A percentile compares a stretch with the other conserved stretches of the same genome.
Evolutionary conservation across 1,140 invertebrate species (phyloP).

Genomic region (Cephus cinctus): DNA sequence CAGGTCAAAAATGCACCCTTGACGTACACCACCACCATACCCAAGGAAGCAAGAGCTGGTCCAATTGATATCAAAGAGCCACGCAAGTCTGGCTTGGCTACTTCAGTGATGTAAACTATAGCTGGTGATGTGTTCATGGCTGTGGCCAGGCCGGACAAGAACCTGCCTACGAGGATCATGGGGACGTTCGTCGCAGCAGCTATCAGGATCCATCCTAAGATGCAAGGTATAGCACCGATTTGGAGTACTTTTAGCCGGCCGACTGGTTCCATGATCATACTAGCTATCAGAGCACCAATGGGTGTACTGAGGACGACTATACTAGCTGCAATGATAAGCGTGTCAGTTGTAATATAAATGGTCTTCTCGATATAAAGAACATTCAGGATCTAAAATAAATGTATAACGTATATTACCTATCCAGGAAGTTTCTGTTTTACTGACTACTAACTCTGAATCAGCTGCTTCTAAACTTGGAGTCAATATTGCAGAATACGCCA

Average conservation of each 20-base stretch:
- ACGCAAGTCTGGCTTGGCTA: constrained; percentile 59
- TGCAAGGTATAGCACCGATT: constrained; percentile 61
- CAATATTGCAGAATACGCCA: constrained; percentile 61
- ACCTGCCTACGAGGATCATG: constrained; percentile 61
- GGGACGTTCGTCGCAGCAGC: constrained; percentile 51
- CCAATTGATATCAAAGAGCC: constrained; percentile 59
- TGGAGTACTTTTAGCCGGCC: constrained; percentile 65
- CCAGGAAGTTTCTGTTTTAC: constrained; percentile 54
- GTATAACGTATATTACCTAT: constrained; percentile 42
- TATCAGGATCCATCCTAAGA: constrained; percentile 65
- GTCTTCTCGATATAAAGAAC: neutral
- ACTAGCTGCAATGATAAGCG: constrained; percentile 54
- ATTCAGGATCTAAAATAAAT: neutral
- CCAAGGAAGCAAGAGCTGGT: constrained; percentile 58
- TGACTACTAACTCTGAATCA: constrained; percentile 45
- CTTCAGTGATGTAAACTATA: constrained; percentile 65
- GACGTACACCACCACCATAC: constrained; percentile 60
- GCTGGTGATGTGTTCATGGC: constrained; percentile 61
- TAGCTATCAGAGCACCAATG: constrained; percentile 55
- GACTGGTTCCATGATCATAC: constrained; percentile 63
- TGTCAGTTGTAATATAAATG: no score
- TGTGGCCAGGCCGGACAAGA: constrained; percentile 63
- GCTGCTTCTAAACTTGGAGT: constrained; percentile 54
- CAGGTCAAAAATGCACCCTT: constrained; percentile 63
- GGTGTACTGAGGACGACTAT: constrained; percentile 58